These are phyloP conservation scores for Drosophila rhopaloa DNA, from an alignment of 1,140 invertebrate species.

Conservation along the genomic window DNA sequence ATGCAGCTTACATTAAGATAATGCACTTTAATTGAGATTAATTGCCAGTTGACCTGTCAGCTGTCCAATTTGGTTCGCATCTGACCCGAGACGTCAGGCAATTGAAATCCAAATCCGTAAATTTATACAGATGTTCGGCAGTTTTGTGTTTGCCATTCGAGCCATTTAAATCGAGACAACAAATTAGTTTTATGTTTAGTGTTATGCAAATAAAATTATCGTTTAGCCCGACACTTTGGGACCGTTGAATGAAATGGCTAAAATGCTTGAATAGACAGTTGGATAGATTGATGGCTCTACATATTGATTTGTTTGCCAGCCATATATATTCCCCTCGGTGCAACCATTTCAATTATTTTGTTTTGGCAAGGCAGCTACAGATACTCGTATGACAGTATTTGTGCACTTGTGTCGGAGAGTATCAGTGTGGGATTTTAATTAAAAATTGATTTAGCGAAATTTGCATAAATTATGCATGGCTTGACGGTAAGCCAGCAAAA, in stretches of 20 bases:
- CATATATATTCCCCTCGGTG: constrained; percentile 18
- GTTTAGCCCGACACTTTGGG: constrained; percentile 48
- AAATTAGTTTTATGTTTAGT: constrained; percentile 65
- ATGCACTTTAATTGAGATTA: constrained; percentile 40
- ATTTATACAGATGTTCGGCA: constrained; percentile 17
- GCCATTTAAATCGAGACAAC: constrained; percentile 45
- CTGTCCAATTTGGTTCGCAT: background rate
- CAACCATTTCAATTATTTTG: constrained; percentile 51
- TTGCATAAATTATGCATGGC: constrained; percentile 81
- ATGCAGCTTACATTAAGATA: constrained; percentile 24
- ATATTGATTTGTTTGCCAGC: constrained; percentile 75
- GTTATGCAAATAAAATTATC: constrained; percentile 70
- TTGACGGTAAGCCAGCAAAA: constrained; percentile 63
- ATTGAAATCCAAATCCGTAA: constrained; percentile 12
- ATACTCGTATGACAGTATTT: constrained; percentile 5
- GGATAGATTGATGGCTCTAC: constrained; percentile 44
- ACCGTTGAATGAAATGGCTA: constrained; percentile 37
- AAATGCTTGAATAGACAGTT: constrained; percentile 45
- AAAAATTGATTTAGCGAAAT: constrained; percentile 82
- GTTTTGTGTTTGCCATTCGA: constrained; percentile 14
- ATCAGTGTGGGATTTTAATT: constrained; percentile 72
- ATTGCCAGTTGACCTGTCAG: constrained; percentile 26
- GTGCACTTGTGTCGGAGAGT: constrained; percentile 8
- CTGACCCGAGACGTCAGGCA: constrained; percentile 7
- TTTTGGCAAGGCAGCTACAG: constrained; percentile 35